These are phyloP conservation scores for Polylopha cassiicola DNA, from an alignment of 2,888 invertebrate genomes.

Conservation along the genomic window DNA sequence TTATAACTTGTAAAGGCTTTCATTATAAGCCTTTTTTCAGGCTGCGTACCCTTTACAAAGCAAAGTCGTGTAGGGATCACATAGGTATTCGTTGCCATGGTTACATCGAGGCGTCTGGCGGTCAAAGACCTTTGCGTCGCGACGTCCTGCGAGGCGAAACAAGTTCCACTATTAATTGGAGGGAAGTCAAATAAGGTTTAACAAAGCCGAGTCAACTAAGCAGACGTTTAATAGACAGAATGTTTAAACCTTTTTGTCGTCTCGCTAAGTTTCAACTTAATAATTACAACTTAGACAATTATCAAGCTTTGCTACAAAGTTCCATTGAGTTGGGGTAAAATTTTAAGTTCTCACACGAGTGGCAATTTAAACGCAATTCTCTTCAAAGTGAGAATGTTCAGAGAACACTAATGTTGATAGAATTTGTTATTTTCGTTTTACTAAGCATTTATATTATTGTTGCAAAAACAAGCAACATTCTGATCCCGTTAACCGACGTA, in stretches of 20 bases:
- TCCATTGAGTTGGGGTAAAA: constrained; percentile 5
- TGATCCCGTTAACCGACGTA: no score
- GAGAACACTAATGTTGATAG: no score
- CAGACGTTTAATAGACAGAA: constrained; percentile 31
- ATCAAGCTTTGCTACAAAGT: constrained; percentile 3
- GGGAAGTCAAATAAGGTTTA: constrained; percentile 49
- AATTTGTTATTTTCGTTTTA: no score
- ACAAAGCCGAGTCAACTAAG: constrained; percentile 35
- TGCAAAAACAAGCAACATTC: no score
- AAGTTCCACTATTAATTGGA: constrained; percentile 56
- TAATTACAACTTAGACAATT: constrained; percentile 33
- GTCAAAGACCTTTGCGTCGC: constrained; percentile 67
- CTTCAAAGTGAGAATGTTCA: no score
- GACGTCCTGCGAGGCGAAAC: constrained; percentile 59
- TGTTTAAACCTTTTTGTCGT: constrained; percentile 36
- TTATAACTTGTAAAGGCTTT: constrained; percentile 35
- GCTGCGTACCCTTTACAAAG: constrained; percentile 37
- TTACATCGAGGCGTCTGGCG: constrained; percentile 54
- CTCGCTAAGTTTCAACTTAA: constrained; percentile 38
- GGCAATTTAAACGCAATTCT: no score
- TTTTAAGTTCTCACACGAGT: no score
- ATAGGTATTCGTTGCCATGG: constrained; percentile 60
- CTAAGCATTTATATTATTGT: no score
- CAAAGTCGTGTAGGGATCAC: constrained; percentile 40
- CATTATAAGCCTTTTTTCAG: constrained; percentile 52